phyloP scores from a whole-genome alignment of 2,888 invertebrate genomes.

The Pollenia labialis region DNA sequence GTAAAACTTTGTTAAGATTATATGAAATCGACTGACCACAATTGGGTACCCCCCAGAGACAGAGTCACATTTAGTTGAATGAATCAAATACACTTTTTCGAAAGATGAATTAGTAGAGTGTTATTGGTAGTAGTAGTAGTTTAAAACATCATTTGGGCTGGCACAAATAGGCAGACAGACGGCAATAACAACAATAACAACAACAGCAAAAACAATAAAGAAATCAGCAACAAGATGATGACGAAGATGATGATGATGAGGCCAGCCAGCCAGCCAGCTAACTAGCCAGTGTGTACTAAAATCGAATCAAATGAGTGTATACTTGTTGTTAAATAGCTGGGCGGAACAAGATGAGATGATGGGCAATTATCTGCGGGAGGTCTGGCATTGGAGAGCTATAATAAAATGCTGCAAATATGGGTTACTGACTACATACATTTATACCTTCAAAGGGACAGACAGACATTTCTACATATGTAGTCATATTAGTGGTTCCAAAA shows the following conservation, averaged over 20 bases:
- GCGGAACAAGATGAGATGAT: conserved; percentile 84
- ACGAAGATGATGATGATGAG: conserved; percentile 50
- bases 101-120: conserved; percentile 57
- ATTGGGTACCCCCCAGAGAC: background rate
- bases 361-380: conserved; percentile 84
- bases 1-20: background rate
- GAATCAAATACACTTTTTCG: conserved; percentile 44
- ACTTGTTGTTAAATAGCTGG: conserved; percentile 82
- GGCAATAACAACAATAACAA: conserved; percentile 18
- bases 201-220: conserved; percentile 32
- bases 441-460: conserved; percentile 25
- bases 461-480: conserved; percentile 51
- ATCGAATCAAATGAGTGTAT: conserved; percentile 72
- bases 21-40: background rate
- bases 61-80: conserved; percentile 46
- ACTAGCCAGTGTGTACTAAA: conserved; percentile 63
- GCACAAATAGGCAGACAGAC: conserved; percentile 63
- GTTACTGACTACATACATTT: conserved; percentile 53
- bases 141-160: conserved; percentile 67
- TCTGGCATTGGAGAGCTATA: conserved; percentile 76
- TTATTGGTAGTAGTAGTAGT: conserved; percentile 59
- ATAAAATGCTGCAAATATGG: conserved; percentile 70
- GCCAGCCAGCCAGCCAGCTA: conserved; percentile 42
- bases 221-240: conserved; percentile 52
- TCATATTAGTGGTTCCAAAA: conserved; percentile 63